phyloP scores from a whole-genome alignment of 2,113 vertebrate genomes.

The Pteruthius melanotis region DNA sequence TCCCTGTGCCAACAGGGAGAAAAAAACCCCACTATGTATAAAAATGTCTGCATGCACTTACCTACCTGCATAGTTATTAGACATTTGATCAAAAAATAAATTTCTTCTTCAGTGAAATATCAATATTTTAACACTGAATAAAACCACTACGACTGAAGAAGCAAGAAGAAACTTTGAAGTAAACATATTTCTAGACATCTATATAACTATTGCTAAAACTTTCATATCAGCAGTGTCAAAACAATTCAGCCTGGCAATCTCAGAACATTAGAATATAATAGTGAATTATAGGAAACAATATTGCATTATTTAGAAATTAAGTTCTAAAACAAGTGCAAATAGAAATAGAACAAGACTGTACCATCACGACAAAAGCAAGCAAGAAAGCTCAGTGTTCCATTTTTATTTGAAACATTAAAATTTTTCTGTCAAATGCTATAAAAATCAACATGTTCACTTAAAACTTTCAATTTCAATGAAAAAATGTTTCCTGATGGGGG shows the following conservation, averaged over 20 bases:
- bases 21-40: rapidly evolving
- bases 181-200: background rate
- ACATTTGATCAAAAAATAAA: background rate
- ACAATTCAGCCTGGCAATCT: background rate
- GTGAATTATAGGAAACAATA: background rate
- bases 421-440: slow-evolving; percentile 18
- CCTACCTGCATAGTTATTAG: background rate
- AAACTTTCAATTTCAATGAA: slow-evolving; percentile 10
- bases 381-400: background rate
- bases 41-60: background rate
- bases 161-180: background rate
- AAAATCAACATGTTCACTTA: background rate
- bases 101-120: background rate
- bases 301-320: background rate
- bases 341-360: background rate
- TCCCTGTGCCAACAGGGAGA: background rate
- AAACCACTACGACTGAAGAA: background rate
- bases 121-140: background rate
- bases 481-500: background rate
- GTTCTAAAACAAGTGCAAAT: background rate
- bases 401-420: background rate
- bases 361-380: background rate
- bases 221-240: background rate
- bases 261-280: background rate
- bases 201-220: background rate